Percentiles rank a stretch among this genome's conserved stretches.
These are phyloP conservation scores for Ectropis crepuscularia DNA, from an alignment of 2,888 invertebrate species.

Conservation along the genomic window DNA sequence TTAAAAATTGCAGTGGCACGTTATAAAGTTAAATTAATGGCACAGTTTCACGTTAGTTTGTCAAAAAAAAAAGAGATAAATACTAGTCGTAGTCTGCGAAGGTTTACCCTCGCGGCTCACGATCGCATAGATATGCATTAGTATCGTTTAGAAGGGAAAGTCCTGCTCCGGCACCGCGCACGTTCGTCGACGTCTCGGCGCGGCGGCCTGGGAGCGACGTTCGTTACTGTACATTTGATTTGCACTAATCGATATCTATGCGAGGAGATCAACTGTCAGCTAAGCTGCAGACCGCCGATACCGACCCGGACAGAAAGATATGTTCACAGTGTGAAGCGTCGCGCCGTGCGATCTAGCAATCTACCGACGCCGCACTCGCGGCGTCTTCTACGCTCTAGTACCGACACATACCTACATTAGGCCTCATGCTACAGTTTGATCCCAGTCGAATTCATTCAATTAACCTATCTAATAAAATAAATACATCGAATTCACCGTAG, in stretches of 20 bases:
- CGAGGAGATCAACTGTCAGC: conserved; percentile 44
- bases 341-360: conserved; percentile 43
- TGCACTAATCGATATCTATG: conserved; percentile 56
- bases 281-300: conserved; percentile 53
- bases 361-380: conserved; percentile 16
- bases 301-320: conserved; percentile 64
- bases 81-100: conserved; percentile 62
- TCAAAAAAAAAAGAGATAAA: conserved; percentile 76
- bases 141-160: conserved; percentile 46
- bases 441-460: conserved; percentile 80
- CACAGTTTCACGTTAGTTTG: conserved; percentile 84
- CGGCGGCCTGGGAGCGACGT: conserved; percentile 2
- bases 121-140: conserved; percentile 41
- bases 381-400: conserved; percentile 42
- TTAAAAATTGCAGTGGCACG: conserved; percentile 79
- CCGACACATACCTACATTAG: conserved; percentile 65
- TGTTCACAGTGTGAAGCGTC: conserved; percentile 57
- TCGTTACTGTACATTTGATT: conserved; percentile 54
- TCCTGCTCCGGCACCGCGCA: conserved; percentile 33
- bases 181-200: conserved; percentile 28
- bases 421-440: conserved; percentile 77
- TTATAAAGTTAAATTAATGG: conserved; percentile 83
- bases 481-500: conserved; percentile 74
- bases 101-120: conserved; percentile 51
- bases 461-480: conserved; percentile 81